These are phyloP conservation scores for Lottia scabra DNA, from an alignment of 2,888 invertebrate species.

Conservation along the genomic window DNA sequence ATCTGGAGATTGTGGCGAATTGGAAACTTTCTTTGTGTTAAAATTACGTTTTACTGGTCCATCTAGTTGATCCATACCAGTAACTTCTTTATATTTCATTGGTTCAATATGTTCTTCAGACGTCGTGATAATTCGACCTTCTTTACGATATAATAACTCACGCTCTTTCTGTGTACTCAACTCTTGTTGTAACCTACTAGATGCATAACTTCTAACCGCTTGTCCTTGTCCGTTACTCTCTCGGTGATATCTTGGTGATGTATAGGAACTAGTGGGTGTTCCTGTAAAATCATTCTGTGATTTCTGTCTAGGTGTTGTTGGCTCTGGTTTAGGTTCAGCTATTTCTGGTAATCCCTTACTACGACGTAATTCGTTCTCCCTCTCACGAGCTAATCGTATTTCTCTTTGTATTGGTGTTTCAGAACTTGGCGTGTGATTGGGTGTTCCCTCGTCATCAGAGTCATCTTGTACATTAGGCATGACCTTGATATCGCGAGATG, in stretches of 20 bases:
- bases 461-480: slow-evolving; percentile 16
- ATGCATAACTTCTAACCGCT: slow-evolving; percentile 69
- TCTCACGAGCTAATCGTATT: slow-evolving; percentile 71
- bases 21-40: slow-evolving; percentile 35
- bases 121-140: slow-evolving; percentile 73
- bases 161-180: slow-evolving; percentile 87
- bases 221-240: slow-evolving; percentile 26
- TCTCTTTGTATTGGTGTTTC: slow-evolving; percentile 73
- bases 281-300: slow-evolving; percentile 10
- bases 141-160: slow-evolving; percentile 83
- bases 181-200: slow-evolving; percentile 85
- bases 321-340: slow-evolving; percentile 31
- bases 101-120: slow-evolving; percentile 74
- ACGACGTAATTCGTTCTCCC: slow-evolving; percentile 71
- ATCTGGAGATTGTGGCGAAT: background rate
- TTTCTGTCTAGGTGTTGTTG: slow-evolving; percentile 10
- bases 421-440: slow-evolving; percentile 30
- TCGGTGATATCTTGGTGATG: slow-evolving; percentile 9
- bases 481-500: slow-evolving; percentile 21
- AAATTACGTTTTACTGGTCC: slow-evolving; percentile 54
- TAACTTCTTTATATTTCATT: slow-evolving; percentile 58
- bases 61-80: slow-evolving; percentile 34
- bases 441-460: slow-evolving; percentile 20
- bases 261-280: background rate
- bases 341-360: slow-evolving; percentile 60